Base-by-base conservation (phyloP, 2,888 invertebrate genomes). In the Megalurothrips usitatus region DNA sequence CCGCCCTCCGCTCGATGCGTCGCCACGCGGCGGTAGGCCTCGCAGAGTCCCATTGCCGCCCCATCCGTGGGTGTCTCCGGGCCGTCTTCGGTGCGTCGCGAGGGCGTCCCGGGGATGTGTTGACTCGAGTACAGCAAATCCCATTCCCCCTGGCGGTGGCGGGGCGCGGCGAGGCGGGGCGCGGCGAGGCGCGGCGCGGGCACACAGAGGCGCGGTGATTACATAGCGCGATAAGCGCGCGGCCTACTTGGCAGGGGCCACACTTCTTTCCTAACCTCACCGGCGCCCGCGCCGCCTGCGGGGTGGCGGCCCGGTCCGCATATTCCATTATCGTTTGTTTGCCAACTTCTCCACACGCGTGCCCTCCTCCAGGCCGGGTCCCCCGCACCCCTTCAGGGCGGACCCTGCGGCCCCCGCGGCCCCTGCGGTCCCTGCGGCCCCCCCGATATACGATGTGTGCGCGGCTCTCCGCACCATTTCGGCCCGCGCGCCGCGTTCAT, bases 281-380 rank as follows among this genome's bases (percentile, higher is more conserved):
- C 17, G 58, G 0, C 58, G 58, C 17, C 4, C 19, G 68, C 68
- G 1, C 23, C 68, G 19, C 68, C 63, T 17, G n/a, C n/a, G n/a
- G n/a, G n/a, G n/a, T 4, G 4, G n/a, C 23, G 68, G 68, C n/a
- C 23, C 68, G 68, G 68, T 75, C 23, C 68, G 68, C 68, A 75
- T 75, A 75, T 75, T 75, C 68, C 68, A 75, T 75, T 75, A 75
- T 75, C 68, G 68, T 75, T 75, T 75, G 68, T 75, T 75, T 75
- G 68, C 68, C 68, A 75, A 75, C 68, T 75, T 75, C 68, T 75
- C 68, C 68, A 75, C 68, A 75, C 68, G 68, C 68, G n/a, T 58
- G 58, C 0, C 58, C 34, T 43, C 34, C 3, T 2, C 34, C 34
- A 43, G 34, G 34, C 34, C 6, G 34, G 6, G 34, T 43, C 34